Base-by-base conservation (phyloP, 2,888 invertebrate species). In the Steinernema scapterisci region DNA sequence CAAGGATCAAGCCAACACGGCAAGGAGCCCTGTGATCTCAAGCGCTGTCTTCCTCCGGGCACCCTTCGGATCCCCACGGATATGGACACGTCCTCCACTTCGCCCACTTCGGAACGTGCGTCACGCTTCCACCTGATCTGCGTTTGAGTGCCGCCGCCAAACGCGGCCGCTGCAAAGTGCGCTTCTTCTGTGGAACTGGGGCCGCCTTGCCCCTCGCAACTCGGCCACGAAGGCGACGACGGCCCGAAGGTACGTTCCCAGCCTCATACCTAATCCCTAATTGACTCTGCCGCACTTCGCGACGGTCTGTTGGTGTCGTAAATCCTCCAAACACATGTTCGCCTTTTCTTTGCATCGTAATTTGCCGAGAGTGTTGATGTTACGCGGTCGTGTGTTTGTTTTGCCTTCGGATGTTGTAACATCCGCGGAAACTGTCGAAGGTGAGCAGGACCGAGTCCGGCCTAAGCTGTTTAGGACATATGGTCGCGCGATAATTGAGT, bases 281-380 rank as follows among this genome's bases (percentile, higher is more conserved):
- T 63, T 63, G 63, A 63, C 63, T 63, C 63, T 63, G 63, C 63
- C 63, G 63, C 63, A 48, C 48, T 48, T 48, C 48, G 13, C 48
- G 48, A 48, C 63, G 63, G 63, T 63, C 63, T 63, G 63, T 63
- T 63, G 27, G 38, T 25, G 63, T 63, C 63, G 31, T 63, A 63
- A 63, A 63, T 63, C 63, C 63, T 63, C 16, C 63, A 27, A 63
- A 63, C 63, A 63, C 63, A 63, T 63, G 63, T 63, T 27, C 63
- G 16, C 63, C 31, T 25, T 31, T 16, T 63, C 63, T 63, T 63
- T 63, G 63, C 63, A 38, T 63, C 63, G 63, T 63, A 63, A 63
- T 63, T 63, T 27, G 63, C 63, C 63, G 63, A 63, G 63, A 63
- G 63, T 63, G 63, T 63, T 63, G 63, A 63, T 63, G 63, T 63